Evolutionary conservation across 1,140 invertebrate species (phyloP).

Genomic region (Brachionus paranguensis): DNA sequence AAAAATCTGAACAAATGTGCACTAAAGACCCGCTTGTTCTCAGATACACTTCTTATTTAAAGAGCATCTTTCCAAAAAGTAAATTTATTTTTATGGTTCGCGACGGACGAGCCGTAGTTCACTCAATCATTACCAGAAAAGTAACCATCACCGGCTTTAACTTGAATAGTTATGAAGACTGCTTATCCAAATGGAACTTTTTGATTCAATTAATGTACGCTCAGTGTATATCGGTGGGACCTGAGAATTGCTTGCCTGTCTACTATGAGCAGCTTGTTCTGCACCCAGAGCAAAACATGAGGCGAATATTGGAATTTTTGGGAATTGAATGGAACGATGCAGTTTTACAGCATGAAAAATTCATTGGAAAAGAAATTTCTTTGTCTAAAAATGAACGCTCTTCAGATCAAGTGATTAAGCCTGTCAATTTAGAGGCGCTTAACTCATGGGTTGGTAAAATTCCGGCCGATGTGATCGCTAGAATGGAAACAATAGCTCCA

Average conservation of each 20-base stretch:
- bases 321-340: slow-evolving; percentile 89
- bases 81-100: slow-evolving; percentile 97
- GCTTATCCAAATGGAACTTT: slow-evolving; percentile 88
- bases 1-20: slow-evolving; percentile 78
- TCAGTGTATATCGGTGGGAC: slow-evolving; percentile 79
- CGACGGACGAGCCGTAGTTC: slow-evolving; percentile 91
- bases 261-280: slow-evolving; percentile 95
- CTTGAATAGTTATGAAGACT: slow-evolving; percentile 81
- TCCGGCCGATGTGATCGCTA: slow-evolving; percentile 77
- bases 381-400: slow-evolving; percentile 84
- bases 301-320: slow-evolving; percentile 79
- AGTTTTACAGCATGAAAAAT: slow-evolving; percentile 92
- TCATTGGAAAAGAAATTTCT: slow-evolving; percentile 86
- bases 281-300: slow-evolving; percentile 81
- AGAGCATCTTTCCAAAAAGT: slow-evolving; percentile 63
- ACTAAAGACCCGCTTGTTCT: slow-evolving; percentile 97
- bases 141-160: slow-evolving; percentile 97
- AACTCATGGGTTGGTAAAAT: slow-evolving; percentile 91
- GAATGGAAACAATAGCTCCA: slow-evolving; percentile 83
- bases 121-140: slow-evolving; percentile 93
- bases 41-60: slow-evolving; percentile 78
- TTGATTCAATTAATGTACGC: slow-evolving; percentile 88
- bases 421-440: slow-evolving; percentile 89
- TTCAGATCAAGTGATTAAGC: slow-evolving; percentile 96
- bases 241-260: slow-evolving; percentile 74